phyloP scores from a whole-genome alignment of 2,888 invertebrate genomes.

The Pterostichus madidus region DNA sequence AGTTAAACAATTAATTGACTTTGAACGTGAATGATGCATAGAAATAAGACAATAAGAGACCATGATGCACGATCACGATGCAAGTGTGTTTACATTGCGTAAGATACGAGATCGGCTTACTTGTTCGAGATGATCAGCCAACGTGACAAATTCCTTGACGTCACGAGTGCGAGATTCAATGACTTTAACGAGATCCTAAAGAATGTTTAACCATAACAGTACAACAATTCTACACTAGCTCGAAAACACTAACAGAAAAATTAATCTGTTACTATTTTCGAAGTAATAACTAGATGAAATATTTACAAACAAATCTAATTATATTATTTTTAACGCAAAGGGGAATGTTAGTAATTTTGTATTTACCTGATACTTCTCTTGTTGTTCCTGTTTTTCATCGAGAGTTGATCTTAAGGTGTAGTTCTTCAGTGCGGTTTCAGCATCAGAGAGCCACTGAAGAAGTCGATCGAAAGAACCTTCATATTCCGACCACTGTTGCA shows the following conservation, averaged over 20 bases:
- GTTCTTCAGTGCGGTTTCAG: slow-evolving; percentile 91
- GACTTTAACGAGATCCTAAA: slow-evolving; percentile 87
- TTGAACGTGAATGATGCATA: slow-evolving; percentile 37
- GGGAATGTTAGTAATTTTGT: slow-evolving; percentile 17
- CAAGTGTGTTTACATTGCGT: slow-evolving; percentile 55
- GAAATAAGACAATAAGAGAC: slow-evolving; percentile 59
- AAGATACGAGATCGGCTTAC: slow-evolving; percentile 80
- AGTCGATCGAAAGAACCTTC: slow-evolving; percentile 91
- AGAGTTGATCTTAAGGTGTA: slow-evolving; percentile 90
- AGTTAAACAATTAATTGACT: slow-evolving; percentile 18
- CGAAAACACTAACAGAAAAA: not conserved
- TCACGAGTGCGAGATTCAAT: slow-evolving; percentile 86
- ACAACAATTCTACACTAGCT: not conserved
- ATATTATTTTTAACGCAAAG: not conserved
- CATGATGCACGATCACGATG: slow-evolving; percentile 65
- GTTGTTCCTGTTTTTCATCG: slow-evolving; percentile 94
- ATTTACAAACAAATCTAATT: not conserved
- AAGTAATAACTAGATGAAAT: not conserved
- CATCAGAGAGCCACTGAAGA: slow-evolving; percentile 90
- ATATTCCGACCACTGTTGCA: slow-evolving; percentile 95
- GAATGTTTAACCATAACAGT: slow-evolving; percentile 71
- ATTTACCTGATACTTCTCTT: slow-evolving; percentile 92
- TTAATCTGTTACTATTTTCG: not conserved
- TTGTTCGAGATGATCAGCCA: slow-evolving; percentile 91
- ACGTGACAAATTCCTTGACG: slow-evolving; percentile 85